A percentile compares a stretch with the other conserved stretches of the same genome.
Evolutionary conservation across 2,888 invertebrate species (phyloP).

Genomic region (Pyrochroa serraticornis): DNA sequence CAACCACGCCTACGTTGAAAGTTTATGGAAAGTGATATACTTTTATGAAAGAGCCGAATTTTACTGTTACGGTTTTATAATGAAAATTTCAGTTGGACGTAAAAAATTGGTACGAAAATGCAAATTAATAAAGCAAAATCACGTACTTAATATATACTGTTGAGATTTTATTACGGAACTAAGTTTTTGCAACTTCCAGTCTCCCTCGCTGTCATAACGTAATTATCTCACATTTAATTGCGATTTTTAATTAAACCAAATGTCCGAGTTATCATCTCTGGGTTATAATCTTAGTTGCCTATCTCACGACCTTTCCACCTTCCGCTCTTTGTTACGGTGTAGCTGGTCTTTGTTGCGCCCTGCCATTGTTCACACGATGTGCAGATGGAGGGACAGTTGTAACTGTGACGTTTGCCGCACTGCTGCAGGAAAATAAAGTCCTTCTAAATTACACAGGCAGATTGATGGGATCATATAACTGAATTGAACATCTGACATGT

Average conservation of each 20-base stretch:
- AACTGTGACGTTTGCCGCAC: conserved; percentile 21
- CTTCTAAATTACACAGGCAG: conserved; percentile 10
- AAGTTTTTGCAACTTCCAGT: no score
- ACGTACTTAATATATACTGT: no score
- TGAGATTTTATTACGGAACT: no score
- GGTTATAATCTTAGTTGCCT: conserved; percentile 5
- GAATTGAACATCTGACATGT: no score
- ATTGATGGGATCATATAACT: not conserved
- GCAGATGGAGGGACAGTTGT: conserved; percentile 25
- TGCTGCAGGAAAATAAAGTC: conserved; percentile 17
- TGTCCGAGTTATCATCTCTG: conserved; percentile 13
- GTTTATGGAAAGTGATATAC: no score
- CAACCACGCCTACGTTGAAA: no score
- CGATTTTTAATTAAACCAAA: conserved; percentile 29
- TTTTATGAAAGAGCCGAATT: no score
- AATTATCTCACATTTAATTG: conserved; percentile 21
- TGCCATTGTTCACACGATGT: conserved; percentile 24
- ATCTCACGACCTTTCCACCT: conserved; percentile 16
- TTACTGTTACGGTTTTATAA: no score
- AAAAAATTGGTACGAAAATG: no score
- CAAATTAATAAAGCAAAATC: no score
- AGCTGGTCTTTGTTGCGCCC: conserved; percentile 17
- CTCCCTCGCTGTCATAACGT: not conserved
- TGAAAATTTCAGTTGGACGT: no score
- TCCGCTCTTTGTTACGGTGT: conserved; percentile 14